phyloP scores from a whole-genome alignment of 2,888 invertebrate species.

The Nebria brevicollis region DNA sequence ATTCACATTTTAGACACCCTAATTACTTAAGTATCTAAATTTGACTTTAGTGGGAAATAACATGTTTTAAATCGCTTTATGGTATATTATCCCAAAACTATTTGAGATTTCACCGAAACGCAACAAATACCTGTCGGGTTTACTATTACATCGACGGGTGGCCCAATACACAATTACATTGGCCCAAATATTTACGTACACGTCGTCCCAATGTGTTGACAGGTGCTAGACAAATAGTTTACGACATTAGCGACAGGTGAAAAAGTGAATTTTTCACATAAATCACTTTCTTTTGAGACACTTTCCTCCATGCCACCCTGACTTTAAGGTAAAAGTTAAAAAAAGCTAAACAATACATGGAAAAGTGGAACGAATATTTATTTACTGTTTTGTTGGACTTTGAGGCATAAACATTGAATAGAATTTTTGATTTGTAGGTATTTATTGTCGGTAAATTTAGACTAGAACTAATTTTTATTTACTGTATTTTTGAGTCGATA shows the following conservation, averaged over 20 bases:
- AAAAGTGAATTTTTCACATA: not conserved
- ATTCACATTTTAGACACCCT: no score
- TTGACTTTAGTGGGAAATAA: not conserved
- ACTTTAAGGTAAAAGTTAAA: not conserved
- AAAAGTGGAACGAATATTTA: not conserved
- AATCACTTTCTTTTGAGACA: not conserved
- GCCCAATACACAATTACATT: not conserved
- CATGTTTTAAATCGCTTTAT: not conserved
- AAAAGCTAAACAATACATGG: not conserved
- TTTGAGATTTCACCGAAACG: not conserved
- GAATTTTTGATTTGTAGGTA: not conserved
- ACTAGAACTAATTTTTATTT: constrained; percentile 1
- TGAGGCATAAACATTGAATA: not conserved
- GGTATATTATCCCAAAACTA: not conserved
- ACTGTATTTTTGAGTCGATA: not conserved
- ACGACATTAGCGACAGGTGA: not conserved
- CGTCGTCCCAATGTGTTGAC: not conserved
- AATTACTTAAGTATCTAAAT: not conserved
- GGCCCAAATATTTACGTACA: not conserved
- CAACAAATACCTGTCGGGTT: not conserved
- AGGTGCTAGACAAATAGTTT: not conserved
- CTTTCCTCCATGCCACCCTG: not conserved
- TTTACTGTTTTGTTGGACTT: not conserved
- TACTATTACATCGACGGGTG: not conserved
- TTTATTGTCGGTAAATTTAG: not conserved